phyloP scores from a whole-genome alignment of 2,797 vertebrate species.

The Mus spretus region DNA sequence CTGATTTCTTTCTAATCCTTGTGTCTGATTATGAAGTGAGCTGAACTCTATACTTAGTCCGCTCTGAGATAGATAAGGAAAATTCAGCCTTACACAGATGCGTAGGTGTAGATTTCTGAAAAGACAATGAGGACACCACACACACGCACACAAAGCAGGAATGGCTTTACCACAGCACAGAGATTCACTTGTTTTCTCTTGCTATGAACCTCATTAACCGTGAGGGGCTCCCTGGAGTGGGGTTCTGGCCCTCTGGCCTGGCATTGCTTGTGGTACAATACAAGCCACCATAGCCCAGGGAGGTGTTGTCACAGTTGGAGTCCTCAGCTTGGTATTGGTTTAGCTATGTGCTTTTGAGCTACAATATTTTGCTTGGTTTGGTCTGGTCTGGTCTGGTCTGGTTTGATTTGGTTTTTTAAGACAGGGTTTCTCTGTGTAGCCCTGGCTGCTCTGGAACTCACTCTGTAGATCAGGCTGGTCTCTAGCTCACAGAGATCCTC shows the following conservation, averaged over 20 bases:
- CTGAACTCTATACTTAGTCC: neutral
- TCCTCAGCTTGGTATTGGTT: rapidly evolving
- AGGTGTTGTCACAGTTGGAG: neutral
- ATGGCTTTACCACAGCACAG: neutral
- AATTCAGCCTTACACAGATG: neutral
- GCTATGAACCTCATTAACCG: neutral
- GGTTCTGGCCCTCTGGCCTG: neutral
- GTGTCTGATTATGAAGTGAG: neutral
- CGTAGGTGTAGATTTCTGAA: neutral
- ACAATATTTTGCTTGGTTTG: neutral
- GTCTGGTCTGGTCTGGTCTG: neutral
- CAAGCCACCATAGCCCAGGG: rapidly evolving
- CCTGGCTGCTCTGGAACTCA: neutral
- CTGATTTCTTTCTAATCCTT: neutral
- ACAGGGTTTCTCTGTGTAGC: neutral
- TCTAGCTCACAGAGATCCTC: neutral
- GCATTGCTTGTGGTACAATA: rapidly evolving
- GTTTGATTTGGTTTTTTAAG: neutral
- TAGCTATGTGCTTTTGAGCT: neutral
- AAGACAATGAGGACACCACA: neutral
- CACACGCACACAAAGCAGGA: too few species aligned
- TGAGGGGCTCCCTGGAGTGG: neutral
- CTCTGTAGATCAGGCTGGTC: neutral
- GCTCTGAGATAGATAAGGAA: neutral
- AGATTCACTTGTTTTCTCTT: neutral